Evolutionary conservation across 2,888 invertebrate species (phyloP).

Genomic region (Apodemia mormo): DNA sequence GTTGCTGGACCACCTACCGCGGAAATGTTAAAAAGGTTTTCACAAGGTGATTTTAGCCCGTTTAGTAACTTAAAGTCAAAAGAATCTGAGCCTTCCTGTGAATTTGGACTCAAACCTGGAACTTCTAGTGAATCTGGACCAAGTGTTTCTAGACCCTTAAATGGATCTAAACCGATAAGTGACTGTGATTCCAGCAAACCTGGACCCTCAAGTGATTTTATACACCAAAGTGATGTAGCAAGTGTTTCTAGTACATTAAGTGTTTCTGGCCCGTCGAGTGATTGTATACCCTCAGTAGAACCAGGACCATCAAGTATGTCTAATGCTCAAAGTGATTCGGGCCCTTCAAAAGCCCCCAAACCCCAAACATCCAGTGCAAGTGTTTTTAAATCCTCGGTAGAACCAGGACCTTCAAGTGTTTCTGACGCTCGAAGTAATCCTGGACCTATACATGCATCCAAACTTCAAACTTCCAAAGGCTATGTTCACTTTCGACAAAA

Average conservation of each 20-base stretch:
- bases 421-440: neutral
- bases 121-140: neutral
- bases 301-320: conserved; percentile 1
- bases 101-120: neutral
- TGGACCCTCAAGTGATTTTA: conserved; percentile 1
- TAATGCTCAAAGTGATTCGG: neutral
- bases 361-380: neutral
- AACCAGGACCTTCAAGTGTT: conserved; percentile 8
- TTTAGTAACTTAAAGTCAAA: neutral
- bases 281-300: neutral
- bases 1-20: neutral
- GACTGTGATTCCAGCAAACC: neutral
- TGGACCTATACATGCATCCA: neutral
- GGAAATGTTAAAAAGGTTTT: neutral
- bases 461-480: conserved; percentile 14
- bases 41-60: conserved; percentile 7
- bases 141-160: neutral
- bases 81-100: neutral
- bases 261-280: neutral
- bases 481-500: conserved; percentile 24
- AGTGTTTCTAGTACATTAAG: conserved; percentile 11
- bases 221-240: neutral
- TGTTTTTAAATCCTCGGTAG: neutral
- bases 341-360: neutral
- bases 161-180: neutral